A percentile compares a stretch with the other conserved stretches of the same genome.
Evolutionary conservation across 2,113 vertebrate species (phyloP).

Genomic region (Caranx melampygus): DNA sequence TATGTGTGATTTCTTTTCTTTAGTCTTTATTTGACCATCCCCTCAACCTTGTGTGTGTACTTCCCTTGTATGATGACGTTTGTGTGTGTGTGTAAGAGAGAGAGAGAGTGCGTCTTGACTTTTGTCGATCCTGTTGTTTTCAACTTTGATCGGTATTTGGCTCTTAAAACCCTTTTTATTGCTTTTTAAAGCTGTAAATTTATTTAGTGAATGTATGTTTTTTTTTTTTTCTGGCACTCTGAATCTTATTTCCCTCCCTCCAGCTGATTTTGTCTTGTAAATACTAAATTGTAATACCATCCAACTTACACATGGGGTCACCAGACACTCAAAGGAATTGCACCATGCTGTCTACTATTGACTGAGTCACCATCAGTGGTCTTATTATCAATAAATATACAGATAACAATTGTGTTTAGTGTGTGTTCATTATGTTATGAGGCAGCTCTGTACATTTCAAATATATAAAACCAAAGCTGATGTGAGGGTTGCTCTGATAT

Average conservation of each 20-base stretch:
- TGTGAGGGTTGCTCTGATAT: neutral
- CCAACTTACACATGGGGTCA: constrained; percentile 74
- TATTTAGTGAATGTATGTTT: constrained; percentile 73
- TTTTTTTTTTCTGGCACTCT: constrained; percentile 33
- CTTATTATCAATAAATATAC: constrained; percentile 95
- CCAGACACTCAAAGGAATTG: constrained; percentile 60
- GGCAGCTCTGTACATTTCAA: neutral
- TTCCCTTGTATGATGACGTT: neutral
- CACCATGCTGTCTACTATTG: constrained; percentile 90
- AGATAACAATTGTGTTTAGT: constrained; percentile 60
- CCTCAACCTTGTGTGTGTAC: constrained; percentile 16
- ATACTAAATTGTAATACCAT: constrained; percentile 79
- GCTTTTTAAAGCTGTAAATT: constrained; percentile 61
- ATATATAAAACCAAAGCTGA: neutral
- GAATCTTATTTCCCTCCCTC: constrained; percentile 38
- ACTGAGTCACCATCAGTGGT: constrained; percentile 97
- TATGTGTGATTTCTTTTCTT: constrained; percentile 1
- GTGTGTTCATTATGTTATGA: constrained; percentile 26
- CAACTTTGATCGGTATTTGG: constrained; percentile 64
- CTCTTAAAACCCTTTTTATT: constrained; percentile 32
- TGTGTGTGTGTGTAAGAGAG: constrained; percentile 5
- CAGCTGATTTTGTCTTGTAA: constrained; percentile 70
- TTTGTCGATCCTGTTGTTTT: constrained; percentile 47
- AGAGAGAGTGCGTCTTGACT: constrained; percentile 13
- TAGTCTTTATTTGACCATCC: constrained; percentile 30